Evolutionary conservation across 2,888 invertebrate genomes (phyloP).

Genomic region (Anorthoa munda): DNA sequence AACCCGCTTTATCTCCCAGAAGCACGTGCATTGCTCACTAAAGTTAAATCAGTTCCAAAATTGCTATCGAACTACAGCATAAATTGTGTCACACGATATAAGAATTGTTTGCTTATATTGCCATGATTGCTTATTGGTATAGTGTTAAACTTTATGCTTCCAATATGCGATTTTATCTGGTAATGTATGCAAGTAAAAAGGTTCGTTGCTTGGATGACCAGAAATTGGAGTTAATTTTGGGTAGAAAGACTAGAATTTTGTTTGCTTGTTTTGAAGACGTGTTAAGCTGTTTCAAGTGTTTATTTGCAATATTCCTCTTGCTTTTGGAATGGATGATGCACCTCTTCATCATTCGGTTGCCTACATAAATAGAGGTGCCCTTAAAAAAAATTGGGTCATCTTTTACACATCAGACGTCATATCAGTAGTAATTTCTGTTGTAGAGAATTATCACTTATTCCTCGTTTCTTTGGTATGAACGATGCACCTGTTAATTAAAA

Average conservation of each 20-base stretch:
- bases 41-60: conserved; percentile 54
- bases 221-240: neutral
- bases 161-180: conserved; percentile 38
- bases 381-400: too few species aligned
- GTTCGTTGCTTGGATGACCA: neutral
- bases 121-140: conserved; percentile 45
- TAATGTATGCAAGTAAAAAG: conserved; percentile 28
- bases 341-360: too few species aligned
- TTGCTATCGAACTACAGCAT: conserved; percentile 41
- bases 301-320: too few species aligned
- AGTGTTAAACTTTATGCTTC: conserved; percentile 25
- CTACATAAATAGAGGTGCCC: too few species aligned
- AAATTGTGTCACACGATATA: conserved; percentile 39
- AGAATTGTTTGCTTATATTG: conserved; percentile 39
- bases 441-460: too few species aligned
- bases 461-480: too few species aligned
- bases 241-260: neutral
- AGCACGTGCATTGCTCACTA: conserved; percentile 57
- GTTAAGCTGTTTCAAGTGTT: too few species aligned
- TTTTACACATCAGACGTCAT: too few species aligned
- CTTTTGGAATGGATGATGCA: too few species aligned
- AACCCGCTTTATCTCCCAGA: conserved; percentile 4
- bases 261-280: neutral
- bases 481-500: too few species aligned
- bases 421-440: too few species aligned